Evolutionary conservation across 2,113 vertebrate genomes (phyloP).

Genomic region (Thinocorus orbignyianus): DNA sequence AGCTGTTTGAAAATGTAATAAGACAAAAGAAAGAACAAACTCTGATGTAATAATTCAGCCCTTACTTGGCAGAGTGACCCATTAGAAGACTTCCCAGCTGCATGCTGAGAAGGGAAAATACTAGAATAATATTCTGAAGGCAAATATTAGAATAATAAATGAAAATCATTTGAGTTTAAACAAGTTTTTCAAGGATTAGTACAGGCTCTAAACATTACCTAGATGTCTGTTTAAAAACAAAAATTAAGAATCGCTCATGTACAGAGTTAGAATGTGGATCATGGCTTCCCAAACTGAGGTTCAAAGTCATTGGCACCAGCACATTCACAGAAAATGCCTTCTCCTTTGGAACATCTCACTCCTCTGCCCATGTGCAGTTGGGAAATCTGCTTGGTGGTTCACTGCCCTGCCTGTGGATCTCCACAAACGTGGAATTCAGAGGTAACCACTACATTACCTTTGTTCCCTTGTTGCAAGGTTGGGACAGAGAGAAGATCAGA

Average conservation of each 20-base stretch:
- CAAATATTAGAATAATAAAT: neutral
- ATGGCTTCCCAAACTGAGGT: neutral
- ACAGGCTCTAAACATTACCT: neutral
- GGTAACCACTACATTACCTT: neutral
- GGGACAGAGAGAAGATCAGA: neutral
- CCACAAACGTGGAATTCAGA: accelerated
- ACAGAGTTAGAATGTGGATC: neutral
- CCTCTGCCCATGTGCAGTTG: accelerated
- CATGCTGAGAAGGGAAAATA: neutral
- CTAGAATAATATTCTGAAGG: neutral
- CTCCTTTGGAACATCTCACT: accelerated
- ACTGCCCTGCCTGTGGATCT: neutral
- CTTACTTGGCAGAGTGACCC: neutral
- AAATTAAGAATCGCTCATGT: neutral
- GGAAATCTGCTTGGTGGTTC: neutral
- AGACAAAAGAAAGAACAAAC: conserved; percentile 4
- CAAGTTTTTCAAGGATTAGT: neutral
- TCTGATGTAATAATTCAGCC: neutral
- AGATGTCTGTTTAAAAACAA: neutral
- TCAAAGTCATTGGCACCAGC: neutral
- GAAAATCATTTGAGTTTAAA: neutral
- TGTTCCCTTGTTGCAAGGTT: neutral
- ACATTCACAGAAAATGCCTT: accelerated
- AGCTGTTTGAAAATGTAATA: neutral
- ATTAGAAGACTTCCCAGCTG: neutral